Evolutionary conservation across 2,797 vertebrate species (phyloP).

Genomic region (Sebastes baramenuke): DNA sequence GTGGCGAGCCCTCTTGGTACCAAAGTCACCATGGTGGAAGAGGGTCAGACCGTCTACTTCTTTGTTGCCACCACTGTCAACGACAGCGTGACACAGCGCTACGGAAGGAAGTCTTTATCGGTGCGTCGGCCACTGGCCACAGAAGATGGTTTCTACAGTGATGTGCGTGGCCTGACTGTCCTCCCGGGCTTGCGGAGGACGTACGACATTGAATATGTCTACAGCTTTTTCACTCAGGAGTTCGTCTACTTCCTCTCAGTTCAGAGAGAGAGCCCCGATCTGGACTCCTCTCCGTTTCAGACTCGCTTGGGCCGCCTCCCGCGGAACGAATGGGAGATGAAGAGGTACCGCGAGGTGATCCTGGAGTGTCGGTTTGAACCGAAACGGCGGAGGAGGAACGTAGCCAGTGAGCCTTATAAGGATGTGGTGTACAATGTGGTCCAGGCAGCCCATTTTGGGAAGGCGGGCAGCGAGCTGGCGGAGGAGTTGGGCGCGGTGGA

Average conservation of each 20-base stretch:
- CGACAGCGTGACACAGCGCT: constrained; percentile 81
- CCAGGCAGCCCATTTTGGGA: constrained; percentile 88
- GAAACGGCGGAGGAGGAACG: constrained; percentile 82
- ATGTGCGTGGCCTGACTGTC: constrained; percentile 87
- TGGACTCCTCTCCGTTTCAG: constrained; percentile 81
- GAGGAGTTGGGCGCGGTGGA: constrained; percentile 82
- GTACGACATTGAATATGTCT: constrained; percentile 89
- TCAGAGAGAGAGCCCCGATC: constrained; percentile 81
- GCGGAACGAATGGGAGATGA: constrained; percentile 84
- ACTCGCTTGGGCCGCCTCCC: constrained; percentile 89
- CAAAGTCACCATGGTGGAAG: constrained; percentile 86
- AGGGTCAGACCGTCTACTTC: constrained; percentile 85
- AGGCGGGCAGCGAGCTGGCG: constrained; percentile 84
- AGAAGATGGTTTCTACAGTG: constrained; percentile 85
- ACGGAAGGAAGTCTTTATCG: constrained; percentile 89
- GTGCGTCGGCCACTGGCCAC: constrained; percentile 88
- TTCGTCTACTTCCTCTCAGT: constrained; percentile 93
- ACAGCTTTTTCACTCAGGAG: constrained; percentile 86
- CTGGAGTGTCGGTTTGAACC: constrained; percentile 91
- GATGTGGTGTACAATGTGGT: constrained; percentile 88
- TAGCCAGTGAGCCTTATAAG: constrained; percentile 53
- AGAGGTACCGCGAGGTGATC: constrained; percentile 88
- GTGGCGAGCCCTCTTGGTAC: constrained; percentile 92
- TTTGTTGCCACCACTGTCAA: constrained; percentile 90
- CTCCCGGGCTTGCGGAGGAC: constrained; percentile 80